Base-by-base conservation (phyloP, 2,888 invertebrate genomes). In the Holacanthella duospinosa region DNA sequence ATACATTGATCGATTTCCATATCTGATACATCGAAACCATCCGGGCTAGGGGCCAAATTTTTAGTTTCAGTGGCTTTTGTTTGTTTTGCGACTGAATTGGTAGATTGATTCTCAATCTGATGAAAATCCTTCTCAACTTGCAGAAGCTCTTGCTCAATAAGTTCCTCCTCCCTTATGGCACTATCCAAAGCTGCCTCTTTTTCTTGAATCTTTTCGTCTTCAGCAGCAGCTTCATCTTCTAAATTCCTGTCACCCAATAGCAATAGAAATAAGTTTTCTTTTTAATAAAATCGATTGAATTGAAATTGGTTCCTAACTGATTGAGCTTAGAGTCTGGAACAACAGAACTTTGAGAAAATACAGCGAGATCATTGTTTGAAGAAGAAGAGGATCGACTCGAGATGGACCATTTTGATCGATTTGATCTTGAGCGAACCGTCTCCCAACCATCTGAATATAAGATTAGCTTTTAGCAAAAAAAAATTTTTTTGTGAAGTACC, bases 1-100 rank as follows among this genome's bases (percentile, higher is more conserved):
- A n/a, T n/a, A n/a, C n/a, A n/a, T n/a, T n/a, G 6, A 9, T 53
- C 9, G 6, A 25, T 27, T 21, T 27, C 28, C 27, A 26, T 27
- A 55, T 28, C 71, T 26, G 79, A 77, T 74, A 92, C 89, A 74
- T 91, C 89, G 68, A 90, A 88, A 21, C 61, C 67, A 95, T 78
- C 73, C 89, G 90, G 69, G 9, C 9, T n/a, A n/a, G 54, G 9
- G 6, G 9, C 54, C 6, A 53, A n/a, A n/a, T 53, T 21, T 25
- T 53, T 27, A 12, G 55, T 29, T 27, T 55, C 29, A 4, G 55
- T 29, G 9, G 25, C 27, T 55, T 55, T 25, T 12, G 36, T 36
- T n/a, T n/a, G n/a, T n/a, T n/a, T n/a, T n/a, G n/a, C n/a, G 54
- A 86, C 85, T 75, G 93, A 92, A 56, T 91, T 91, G 4, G 86